phyloP scores from a whole-genome alignment of 2,797 vertebrate genomes.

The Triplophysa yarkandensis region DNA sequence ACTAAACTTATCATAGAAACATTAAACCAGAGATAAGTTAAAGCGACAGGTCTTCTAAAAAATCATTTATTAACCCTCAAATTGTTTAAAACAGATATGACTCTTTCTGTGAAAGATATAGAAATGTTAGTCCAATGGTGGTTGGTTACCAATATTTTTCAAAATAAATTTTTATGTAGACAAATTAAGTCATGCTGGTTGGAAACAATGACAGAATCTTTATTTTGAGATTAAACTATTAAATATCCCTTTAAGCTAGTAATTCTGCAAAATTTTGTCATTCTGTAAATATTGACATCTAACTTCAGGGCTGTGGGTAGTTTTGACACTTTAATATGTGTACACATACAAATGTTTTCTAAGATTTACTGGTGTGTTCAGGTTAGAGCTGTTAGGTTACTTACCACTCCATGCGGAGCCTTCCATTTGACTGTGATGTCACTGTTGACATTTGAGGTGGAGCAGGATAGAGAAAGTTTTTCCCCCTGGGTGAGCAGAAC shows the following conservation, averaged over 20 bases:
- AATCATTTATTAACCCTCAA: no score
- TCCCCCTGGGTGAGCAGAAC: constrained; percentile 83
- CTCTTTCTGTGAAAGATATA: no score
- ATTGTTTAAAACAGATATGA: no score
- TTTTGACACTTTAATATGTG: not conserved
- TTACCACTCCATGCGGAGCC: constrained; percentile 79
- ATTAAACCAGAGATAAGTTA: not conserved
- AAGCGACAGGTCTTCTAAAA: no score
- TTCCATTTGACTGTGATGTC: constrained; percentile 82
- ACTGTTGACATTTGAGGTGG: constrained; percentile 87
- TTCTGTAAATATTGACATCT: constrained; percentile 2
- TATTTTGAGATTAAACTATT: no score
- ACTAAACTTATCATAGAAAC: not conserved
- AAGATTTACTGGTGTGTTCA: not conserved
- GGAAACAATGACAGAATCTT: no score
- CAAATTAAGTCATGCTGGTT: no score
- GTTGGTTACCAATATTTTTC: no score
- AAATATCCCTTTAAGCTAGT: no score
- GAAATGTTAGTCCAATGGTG: no score
- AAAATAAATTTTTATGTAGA: no score
- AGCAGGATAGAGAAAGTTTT: constrained; percentile 83
- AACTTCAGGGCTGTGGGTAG: not conserved
- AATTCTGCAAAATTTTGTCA: not conserved
- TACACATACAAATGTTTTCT: not conserved
- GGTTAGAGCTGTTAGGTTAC: constrained; percentile 53